phyloP scores from a whole-genome alignment of 2,113 vertebrate species.

The Calidris pygmaea region DNA sequence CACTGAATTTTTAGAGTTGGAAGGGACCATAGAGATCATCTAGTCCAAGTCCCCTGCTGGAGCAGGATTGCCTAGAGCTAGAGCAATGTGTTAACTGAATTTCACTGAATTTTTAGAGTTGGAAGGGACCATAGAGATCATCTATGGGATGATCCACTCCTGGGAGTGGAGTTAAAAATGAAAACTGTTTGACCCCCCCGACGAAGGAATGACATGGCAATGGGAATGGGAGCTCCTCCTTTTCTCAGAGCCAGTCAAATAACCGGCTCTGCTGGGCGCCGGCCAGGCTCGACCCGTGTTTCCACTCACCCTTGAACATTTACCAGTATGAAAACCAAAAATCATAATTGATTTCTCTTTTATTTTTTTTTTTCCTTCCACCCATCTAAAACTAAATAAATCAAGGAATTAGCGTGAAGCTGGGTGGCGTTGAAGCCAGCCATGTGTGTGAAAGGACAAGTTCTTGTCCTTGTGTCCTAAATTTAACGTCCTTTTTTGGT shows the following conservation, averaged over 20 bases:
- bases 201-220: neutral
- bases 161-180: neutral
- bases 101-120: too few relatives aligned
- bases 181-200: neutral
- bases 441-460: neutral
- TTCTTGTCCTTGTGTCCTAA: neutral
- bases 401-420: neutral
- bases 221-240: neutral
- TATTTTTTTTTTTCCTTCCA: neutral
- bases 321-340: neutral
- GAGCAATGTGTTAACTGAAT: too few relatives aligned
- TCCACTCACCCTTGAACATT: neutral
- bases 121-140: too few relatives aligned
- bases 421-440: neutral
- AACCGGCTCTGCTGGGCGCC: neutral
- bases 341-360: neutral
- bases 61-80: too few relatives aligned
- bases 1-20: too few relatives aligned
- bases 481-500: slow-evolving; percentile 15
- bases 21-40: too few relatives aligned
- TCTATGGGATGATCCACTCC: too few relatives aligned
- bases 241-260: slow-evolving; percentile 55
- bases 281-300: neutral
- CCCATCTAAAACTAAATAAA: neutral
- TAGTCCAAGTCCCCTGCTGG: too few relatives aligned